Evolutionary conservation across 1,140 invertebrate genomes (phyloP).

Genomic region (Schlechtendalia chinensis): DNA sequence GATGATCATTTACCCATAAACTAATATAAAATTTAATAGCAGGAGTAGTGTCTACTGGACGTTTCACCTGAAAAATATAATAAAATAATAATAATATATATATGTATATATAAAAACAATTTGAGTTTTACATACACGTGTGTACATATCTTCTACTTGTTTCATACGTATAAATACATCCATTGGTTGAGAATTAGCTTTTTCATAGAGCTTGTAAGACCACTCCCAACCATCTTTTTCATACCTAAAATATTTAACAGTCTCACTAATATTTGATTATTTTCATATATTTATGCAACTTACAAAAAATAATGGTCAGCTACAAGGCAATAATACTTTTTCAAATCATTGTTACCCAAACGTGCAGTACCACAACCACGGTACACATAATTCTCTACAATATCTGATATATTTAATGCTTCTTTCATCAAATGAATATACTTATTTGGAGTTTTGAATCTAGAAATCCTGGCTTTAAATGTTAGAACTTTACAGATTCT

Average conservation of each 20-base stretch:
- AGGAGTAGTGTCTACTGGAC: constrained; percentile 23
- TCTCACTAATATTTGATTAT: not conserved
- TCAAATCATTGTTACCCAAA: constrained; percentile 59
- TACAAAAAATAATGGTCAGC: constrained; percentile 67
- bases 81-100: not conserved
- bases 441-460: constrained; percentile 58
- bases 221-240: constrained; percentile 59
- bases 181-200: constrained; percentile 59
- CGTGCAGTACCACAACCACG: constrained; percentile 12
- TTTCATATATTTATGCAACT: constrained; percentile 53
- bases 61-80: constrained; percentile 41
- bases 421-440: constrained; percentile 68
- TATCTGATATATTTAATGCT: constrained; percentile 62
- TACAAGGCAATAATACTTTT: constrained; percentile 64
- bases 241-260: constrained; percentile 16
- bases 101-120: not conserved
- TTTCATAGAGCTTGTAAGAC: constrained; percentile 64
- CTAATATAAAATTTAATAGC: constrained; percentile 36
- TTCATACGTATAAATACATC: constrained; percentile 59
- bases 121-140: constrained; percentile 42
- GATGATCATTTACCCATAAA: constrained; percentile 34
- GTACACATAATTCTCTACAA: constrained; percentile 52
- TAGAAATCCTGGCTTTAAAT: constrained; percentile 65
- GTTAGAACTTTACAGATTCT: constrained; percentile 67
- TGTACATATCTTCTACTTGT: constrained; percentile 55